Evolutionary conservation across 1,140 invertebrate species (phyloP), one percentile per base, ranked within the genome.

Genomic region (Aplysia californica): DNA sequence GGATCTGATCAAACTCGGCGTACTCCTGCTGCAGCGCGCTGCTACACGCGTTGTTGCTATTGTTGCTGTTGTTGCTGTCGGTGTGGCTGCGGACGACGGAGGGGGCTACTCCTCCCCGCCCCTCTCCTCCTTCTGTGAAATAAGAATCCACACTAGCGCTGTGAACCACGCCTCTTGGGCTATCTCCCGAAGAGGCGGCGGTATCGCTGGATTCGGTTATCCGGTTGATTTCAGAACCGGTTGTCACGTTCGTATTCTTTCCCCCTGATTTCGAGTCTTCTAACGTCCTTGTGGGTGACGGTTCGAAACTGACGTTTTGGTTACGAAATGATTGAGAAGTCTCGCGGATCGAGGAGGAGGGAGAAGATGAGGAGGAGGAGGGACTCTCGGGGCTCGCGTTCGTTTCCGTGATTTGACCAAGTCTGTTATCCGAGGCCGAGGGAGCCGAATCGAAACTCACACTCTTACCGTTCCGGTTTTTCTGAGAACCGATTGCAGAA

Each of bases 1-100:
- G 80, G 74, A 87, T 88, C 67, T 79, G 68, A 75, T 89, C 87
- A 29, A 89, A 78, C 70, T 88, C 85, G 35, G 85, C 61, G 41
- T 86, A 83, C 3, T 29, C 18, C 26, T 61, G 15, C 58, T 61
- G 58, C 10, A 6, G 10, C 33, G 10, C 23, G 33, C 29, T 66
- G 26, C 33, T 36, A 10, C 64, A 18, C 10, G 15, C 29, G 33
- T 15, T 20, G 35, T 23, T 39, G 33, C 35, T 73, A 36, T 56
- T 33, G n/a, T n/a, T n/a, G n/a, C n/a, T n/a, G n/a, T n/a, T n/a
- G n/a, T n/a, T n/a, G n/a, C n/a, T n/a, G n/a, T n/a, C n/a, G n/a
- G n/a, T 33, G 68, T 71, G 29, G 10, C 38, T 2, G 50, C 4
- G n/a, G 66, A 20, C 18, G 66, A 31, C 1, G 10, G 39, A n/a